Percentiles rank a stretch among this genome's conserved stretches.
Evolutionary conservation across 2,888 invertebrate species (phyloP).

Genomic region (Unio delphinus): DNA sequence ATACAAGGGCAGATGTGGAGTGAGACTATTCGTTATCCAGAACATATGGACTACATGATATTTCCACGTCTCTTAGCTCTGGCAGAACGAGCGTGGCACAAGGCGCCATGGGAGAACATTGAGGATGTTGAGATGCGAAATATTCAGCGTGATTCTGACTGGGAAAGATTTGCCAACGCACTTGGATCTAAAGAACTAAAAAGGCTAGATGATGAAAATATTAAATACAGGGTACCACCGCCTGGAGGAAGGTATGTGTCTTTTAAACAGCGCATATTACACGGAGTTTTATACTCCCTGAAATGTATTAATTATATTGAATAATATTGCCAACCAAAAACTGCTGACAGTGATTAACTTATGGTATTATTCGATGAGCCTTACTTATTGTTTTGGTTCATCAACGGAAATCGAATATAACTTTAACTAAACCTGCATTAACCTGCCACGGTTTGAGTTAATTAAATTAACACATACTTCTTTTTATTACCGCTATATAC

Average conservation of each 20-base stretch:
- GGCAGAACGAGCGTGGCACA: constrained; percentile 66
- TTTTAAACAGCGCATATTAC: too few relatives aligned
- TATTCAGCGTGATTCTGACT: constrained; percentile 31
- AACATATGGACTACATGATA: constrained; percentile 55
- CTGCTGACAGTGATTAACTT: too few relatives aligned
- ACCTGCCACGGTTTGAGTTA: too few relatives aligned
- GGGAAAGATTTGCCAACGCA: constrained; percentile 52
- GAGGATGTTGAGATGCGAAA: constrained; percentile 7
- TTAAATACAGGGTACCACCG: constrained; percentile 52
- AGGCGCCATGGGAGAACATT: constrained; percentile 45
- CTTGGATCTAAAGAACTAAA: constrained; percentile 55
- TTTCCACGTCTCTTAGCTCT: constrained; percentile 59
- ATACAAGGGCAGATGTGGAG: constrained; percentile 66
- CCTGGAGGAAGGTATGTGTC: constrained; percentile 54
- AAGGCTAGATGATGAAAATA: constrained; percentile 44
- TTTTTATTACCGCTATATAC: too few relatives aligned
- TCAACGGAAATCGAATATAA: too few relatives aligned
- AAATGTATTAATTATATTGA: too few relatives aligned
- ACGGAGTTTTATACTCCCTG: too few relatives aligned
- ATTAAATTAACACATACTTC: too few relatives aligned
- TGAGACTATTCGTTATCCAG: constrained; percentile 48
- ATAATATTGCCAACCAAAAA: too few relatives aligned
- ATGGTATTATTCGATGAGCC: too few relatives aligned
- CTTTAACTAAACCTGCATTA: too few relatives aligned
- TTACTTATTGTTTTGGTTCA: too few relatives aligned